Evolutionary conservation across 2,113 vertebrate species (phyloP), one percentile per base, ranked within the genome.

Genomic region (Epinephelus moara): DNA sequence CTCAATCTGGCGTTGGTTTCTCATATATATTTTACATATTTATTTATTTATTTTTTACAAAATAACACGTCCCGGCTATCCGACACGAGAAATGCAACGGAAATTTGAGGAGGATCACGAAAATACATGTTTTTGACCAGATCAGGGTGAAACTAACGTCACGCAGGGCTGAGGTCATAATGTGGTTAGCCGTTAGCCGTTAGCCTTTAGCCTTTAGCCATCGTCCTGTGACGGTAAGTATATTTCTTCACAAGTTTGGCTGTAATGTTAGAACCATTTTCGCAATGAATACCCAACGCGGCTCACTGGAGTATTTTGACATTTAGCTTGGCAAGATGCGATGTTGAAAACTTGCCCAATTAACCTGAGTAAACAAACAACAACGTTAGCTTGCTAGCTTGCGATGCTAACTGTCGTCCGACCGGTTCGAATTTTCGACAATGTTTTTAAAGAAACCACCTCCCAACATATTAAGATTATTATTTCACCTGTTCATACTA

Each of bases 321-420:
- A 30, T 45, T 50, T 4, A 59, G 1, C 17, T 49, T 42, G 4
- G 4, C 18, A 25, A 18, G 3, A 3, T 30, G 68, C 13, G 2
- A 47, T n/a, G 68, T 23, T 52, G 33, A 27, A 66, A 66, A 78
- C 50, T 75, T 68, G 3, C 4, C 57, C 21, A 12, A 25, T 5
- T 6, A 50, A 61, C 6, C 7, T 7, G 74, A 33, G 45, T 76
- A 73, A 80, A 80, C 66, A 80, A 78, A 79, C 53, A 53, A 53
- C 61, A 23, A n/a, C 2, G 6, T 49, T 49, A 49, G 47, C 47
- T 40, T 56, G 12, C 40, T 72, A 85, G 75, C 66, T 64, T 27
- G 33, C 45, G n/a, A 75, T 62, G 69, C 74, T 53, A 57, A 53
- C 6, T 30, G 9, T 63, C 15, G 23, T 63, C 21, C 40, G 10